phyloP scores from a whole-genome alignment of 2,113 vertebrate genomes.

The Pollachius pollachius region DNA sequence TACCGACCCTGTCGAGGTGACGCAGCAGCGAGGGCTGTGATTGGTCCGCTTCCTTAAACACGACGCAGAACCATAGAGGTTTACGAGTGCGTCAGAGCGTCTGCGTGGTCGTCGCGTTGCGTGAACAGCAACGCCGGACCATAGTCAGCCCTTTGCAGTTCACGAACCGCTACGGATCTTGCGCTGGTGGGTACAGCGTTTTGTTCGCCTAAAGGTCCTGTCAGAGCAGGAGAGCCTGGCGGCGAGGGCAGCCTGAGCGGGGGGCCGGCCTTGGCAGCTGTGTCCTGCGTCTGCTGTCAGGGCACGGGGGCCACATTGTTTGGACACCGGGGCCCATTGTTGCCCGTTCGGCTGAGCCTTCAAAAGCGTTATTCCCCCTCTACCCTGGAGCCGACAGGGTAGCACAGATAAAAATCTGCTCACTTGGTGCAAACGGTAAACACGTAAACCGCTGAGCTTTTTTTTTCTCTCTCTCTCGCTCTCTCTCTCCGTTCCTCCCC shows the following conservation, averaged over 20 bases:
- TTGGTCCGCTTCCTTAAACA: too few species aligned
- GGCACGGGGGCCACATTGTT: constrained; percentile 64
- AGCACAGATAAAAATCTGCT: constrained; percentile 82
- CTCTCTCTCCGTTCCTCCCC: constrained; percentile 50
- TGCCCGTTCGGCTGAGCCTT: constrained; percentile 74
- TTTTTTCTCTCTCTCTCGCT: constrained; percentile 57
- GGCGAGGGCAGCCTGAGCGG: constrained; percentile 10
- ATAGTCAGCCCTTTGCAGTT: not conserved
- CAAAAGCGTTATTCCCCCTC: constrained; percentile 75
- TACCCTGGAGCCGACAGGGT: constrained; percentile 61
- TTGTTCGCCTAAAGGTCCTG: constrained; percentile 35
- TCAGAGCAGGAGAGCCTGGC: constrained; percentile 9
- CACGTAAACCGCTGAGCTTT: constrained; percentile 78
- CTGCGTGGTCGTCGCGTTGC: too few species aligned
- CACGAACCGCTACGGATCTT: constrained; percentile 10
- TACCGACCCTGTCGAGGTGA: too few species aligned
- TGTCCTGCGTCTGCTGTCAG: constrained; percentile 45
- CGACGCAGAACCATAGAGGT: too few species aligned
- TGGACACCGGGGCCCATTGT: constrained; percentile 71
- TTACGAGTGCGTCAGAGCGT: too few species aligned
- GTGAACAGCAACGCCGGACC: too few species aligned
- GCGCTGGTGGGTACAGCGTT: constrained; percentile 1
- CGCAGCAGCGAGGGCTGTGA: too few species aligned
- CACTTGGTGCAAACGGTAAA: constrained; percentile 74
- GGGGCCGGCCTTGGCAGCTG: constrained; percentile 51